Conservation (phyloP, 1,140 invertebrate species). For the Papilio xuthus region DNA sequence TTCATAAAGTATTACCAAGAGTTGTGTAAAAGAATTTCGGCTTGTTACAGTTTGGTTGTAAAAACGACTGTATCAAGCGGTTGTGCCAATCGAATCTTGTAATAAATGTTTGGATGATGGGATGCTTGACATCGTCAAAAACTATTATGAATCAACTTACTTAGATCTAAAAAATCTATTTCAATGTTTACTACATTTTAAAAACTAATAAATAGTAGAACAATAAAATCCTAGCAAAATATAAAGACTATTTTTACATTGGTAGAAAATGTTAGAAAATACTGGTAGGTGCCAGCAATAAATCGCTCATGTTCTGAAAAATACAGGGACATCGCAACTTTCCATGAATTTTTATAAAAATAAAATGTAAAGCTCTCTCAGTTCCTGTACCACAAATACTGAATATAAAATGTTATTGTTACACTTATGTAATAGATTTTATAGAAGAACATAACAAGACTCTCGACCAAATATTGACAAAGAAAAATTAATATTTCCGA, state of each 20-base stretch:
- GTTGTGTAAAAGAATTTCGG: too few relatives aligned
- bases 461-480: too few relatives aligned
- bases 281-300: not conserved
- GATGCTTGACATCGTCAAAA: too few relatives aligned
- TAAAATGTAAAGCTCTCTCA: not conserved
- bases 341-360: slow-evolving; percentile 7
- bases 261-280: not conserved
- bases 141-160: too few relatives aligned
- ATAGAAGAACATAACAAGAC: not conserved
- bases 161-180: too few relatives aligned
- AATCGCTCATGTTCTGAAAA: not conserved
- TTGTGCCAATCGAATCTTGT: too few relatives aligned
- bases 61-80: too few relatives aligned
- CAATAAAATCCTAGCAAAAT: not conserved
- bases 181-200: not conserved
- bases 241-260: not conserved
- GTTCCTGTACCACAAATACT: not conserved
- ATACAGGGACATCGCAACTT: not conserved
- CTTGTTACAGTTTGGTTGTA: too few relatives aligned
- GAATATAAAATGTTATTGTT: not conserved
- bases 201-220: not conserved
- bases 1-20: too few relatives aligned
- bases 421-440: not conserved
- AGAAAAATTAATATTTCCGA: not conserved
- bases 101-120: too few relatives aligned